phyloP scores from a whole-genome alignment of 2,797 vertebrate genomes.

The Threskiornis aethiopicus region DNA sequence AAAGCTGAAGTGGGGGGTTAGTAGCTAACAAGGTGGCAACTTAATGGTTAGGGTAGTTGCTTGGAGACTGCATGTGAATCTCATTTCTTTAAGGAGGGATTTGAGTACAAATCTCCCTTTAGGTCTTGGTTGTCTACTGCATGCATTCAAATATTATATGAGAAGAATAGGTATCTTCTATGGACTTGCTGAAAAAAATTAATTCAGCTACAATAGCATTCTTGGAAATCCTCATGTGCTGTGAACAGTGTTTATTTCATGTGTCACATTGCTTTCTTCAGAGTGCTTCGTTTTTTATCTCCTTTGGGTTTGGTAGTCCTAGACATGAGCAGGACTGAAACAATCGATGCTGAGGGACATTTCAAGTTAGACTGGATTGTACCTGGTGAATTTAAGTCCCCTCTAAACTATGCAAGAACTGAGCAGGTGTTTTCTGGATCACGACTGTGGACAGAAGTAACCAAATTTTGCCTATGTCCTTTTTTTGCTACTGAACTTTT shows the following conservation, averaged over 20 bases:
- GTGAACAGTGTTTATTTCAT: background rate
- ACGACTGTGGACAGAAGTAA: background rate
- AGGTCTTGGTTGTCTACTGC: background rate
- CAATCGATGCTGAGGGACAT: background rate
- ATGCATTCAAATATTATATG: background rate
- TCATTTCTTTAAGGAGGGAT: background rate
- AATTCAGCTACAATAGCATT: background rate
- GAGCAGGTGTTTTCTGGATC: background rate
- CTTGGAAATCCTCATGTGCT: background rate
- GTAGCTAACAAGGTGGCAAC: background rate
- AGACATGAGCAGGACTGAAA: background rate
- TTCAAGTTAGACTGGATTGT: background rate
- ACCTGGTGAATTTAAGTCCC: background rate
- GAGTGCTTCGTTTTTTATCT: background rate
- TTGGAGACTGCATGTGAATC: background rate
- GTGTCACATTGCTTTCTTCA: background rate
- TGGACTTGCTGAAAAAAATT: background rate
- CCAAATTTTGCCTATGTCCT: background rate
- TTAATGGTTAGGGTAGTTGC: background rate
- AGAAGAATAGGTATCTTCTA: background rate
- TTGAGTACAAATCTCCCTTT: background rate
- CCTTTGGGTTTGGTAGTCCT: background rate
- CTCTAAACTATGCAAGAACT: background rate
- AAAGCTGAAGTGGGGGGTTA: background rate
- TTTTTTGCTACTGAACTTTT: background rate